These are phyloP conservation scores for Oedothorax gibbosus DNA, from an alignment of 1,140 invertebrate genomes.

Conservation along the genomic window DNA sequence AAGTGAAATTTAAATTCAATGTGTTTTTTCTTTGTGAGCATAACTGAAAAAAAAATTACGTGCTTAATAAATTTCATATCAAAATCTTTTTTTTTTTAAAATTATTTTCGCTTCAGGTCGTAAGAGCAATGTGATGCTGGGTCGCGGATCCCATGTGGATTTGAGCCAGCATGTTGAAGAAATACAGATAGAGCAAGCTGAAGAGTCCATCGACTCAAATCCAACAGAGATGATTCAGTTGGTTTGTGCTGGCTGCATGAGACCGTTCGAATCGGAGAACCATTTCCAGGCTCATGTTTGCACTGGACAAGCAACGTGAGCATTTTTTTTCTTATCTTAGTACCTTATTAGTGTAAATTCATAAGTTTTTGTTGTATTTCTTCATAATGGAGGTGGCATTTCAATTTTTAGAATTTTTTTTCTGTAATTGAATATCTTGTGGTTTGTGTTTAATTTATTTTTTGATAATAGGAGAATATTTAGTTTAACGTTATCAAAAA, in stretches of 20 bases:
- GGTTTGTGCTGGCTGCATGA: conserved; percentile 62
- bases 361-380: no score
- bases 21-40: no score
- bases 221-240: conserved; percentile 55
- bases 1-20: no score
- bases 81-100: neutral
- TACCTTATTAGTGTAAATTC: no score
- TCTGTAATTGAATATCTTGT: no score
- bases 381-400: no score
- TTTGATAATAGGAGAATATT: no score
- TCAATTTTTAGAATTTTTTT: no score
- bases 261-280: conserved; percentile 61
- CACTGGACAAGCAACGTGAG: conserved; percentile 58
- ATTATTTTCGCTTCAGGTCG: conserved; percentile 26
- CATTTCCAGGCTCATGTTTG: conserved; percentile 61
- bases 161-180: conserved; percentile 53
- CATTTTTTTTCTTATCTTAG: neutral
- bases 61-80: no score
- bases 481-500: no score
- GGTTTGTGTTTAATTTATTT: no score
- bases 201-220: conserved; percentile 55
- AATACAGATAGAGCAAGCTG: conserved; percentile 55
- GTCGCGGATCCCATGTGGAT: conserved; percentile 26
- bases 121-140: conserved; percentile 33
- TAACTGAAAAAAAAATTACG: no score